Percentiles rank a stretch among this genome's conserved stretches.
phyloP scores from a whole-genome alignment of 2,113 vertebrate species.

The Podarcis raffonei region DNA sequence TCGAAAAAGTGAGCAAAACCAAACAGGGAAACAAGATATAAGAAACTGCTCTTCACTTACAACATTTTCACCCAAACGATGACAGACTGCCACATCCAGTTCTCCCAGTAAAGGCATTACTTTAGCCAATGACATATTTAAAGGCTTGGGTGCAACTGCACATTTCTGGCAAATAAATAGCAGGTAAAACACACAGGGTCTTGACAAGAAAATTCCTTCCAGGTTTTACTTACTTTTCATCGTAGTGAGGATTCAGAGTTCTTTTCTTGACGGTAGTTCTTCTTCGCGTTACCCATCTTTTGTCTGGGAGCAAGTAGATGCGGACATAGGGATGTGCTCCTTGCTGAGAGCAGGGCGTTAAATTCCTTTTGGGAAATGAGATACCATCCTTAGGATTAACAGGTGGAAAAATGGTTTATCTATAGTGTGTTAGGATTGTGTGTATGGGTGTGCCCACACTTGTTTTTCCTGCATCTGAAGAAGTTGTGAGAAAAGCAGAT shows the following conservation, averaged over 20 bases:
- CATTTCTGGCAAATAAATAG: not conserved
- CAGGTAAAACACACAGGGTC: not conserved
- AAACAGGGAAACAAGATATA: not conserved
- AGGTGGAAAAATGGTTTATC: not conserved
- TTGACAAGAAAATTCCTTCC: not conserved
- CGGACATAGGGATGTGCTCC: constrained; percentile 92
- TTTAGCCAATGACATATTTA: not conserved
- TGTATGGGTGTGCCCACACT: not conserved
- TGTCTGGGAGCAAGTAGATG: constrained; percentile 92
- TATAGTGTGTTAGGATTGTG: not conserved
- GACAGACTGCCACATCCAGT: not conserved
- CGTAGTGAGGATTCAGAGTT: constrained; percentile 85
- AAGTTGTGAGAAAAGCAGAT: not conserved
- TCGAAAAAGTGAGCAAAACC: not conserved
- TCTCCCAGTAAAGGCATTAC: not conserved
- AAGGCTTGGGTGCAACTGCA: not conserved
- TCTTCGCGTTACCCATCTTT: constrained; percentile 87
- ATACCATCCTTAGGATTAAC: not conserved
- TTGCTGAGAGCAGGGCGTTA: constrained; percentile 82
- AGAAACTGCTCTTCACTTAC: not conserved
- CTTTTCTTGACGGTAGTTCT: constrained; percentile 87
- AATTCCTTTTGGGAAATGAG: constrained; percentile 76
- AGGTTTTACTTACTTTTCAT: constrained; percentile 84
- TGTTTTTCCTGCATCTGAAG: not conserved
- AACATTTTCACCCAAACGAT: not conserved